Conservation (phyloP, 2,113 vertebrate species). For the Pampusana beccarii region DNA sequence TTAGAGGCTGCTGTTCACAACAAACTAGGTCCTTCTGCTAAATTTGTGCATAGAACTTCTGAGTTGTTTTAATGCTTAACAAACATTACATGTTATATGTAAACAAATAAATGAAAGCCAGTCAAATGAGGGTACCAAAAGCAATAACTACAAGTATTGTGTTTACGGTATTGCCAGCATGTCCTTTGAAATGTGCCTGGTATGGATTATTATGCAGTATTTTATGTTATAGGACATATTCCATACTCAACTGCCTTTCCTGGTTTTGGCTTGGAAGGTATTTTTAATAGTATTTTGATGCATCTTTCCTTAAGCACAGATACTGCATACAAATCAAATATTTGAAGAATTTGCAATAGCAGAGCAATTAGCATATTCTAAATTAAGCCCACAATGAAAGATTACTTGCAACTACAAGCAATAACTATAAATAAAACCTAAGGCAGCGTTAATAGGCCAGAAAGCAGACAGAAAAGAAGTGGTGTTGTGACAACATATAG, state of each 20-base stretch:
- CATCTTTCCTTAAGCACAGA: not conserved
- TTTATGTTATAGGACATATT: not conserved
- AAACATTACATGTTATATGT: not conserved
- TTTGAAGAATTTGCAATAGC: slow-evolving; percentile 17
- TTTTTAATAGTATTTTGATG: not conserved
- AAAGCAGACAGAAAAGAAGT: slow-evolving; percentile 69
- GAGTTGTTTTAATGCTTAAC: not conserved
- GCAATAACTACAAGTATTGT: not conserved
- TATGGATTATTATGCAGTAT: not conserved
- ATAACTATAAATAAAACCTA: slow-evolving; percentile 42
- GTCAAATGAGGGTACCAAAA: not conserved
- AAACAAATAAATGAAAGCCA: not conserved
- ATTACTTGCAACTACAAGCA: slow-evolving; percentile 60
- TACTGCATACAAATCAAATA: slow-evolving; percentile 15
- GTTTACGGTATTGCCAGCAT: not conserved
- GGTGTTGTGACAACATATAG: slow-evolving; percentile 60
- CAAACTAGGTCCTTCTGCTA: not conserved
- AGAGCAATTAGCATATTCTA: slow-evolving; percentile 59
- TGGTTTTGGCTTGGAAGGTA: not conserved
- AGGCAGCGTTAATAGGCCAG: slow-evolving; percentile 49
- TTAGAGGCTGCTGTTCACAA: not conserved
- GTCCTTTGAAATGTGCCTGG: not conserved
- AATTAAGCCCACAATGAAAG: slow-evolving; percentile 37
- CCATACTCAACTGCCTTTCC: not conserved
- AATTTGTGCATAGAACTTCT: not conserved